Evolutionary conservation across 2,113 vertebrate species (phyloP).

Genomic region (Pheucticus melanocephalus): DNA sequence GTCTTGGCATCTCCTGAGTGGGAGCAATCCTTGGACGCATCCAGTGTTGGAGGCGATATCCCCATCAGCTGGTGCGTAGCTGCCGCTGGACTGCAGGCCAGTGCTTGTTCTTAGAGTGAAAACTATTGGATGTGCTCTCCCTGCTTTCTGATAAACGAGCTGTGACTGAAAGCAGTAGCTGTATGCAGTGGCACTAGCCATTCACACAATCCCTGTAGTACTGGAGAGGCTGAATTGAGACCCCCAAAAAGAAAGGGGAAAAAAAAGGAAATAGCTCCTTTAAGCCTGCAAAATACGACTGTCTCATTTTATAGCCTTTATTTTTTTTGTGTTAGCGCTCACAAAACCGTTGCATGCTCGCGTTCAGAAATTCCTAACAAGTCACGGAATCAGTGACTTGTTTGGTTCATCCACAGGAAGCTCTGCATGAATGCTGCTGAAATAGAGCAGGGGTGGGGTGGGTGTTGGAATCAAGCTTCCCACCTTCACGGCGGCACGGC

Average conservation of each 20-base stretch:
- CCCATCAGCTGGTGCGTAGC: neutral
- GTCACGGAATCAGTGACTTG: fast-evolving
- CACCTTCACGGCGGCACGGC: neutral
- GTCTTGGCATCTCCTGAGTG: neutral
- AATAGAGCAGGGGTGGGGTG: fast-evolving
- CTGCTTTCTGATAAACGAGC: neutral
- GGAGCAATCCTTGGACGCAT: neutral
- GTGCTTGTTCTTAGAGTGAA: neutral
- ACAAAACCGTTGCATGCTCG: neutral
- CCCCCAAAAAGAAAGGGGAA: too few species aligned
- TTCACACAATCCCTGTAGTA: neutral
- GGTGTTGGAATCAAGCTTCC: neutral
- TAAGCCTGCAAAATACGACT: neutral
- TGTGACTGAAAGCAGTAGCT: neutral
- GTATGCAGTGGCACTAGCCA: too few species aligned
- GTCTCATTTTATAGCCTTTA: neutral
- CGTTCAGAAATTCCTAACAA: neutral
- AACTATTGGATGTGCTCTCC: neutral
- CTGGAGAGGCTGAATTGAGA: neutral
- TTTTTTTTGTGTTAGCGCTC: neutral
- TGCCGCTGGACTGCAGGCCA: neutral
- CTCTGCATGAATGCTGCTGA: neutral
- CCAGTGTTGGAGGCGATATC: neutral
- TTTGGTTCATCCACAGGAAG: neutral
- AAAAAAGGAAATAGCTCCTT: neutral